A percentile compares a stretch with the other conserved stretches of the same genome.
phyloP scores from a whole-genome alignment of 2,888 invertebrate genomes.

The Nycteola revayana region DNA sequence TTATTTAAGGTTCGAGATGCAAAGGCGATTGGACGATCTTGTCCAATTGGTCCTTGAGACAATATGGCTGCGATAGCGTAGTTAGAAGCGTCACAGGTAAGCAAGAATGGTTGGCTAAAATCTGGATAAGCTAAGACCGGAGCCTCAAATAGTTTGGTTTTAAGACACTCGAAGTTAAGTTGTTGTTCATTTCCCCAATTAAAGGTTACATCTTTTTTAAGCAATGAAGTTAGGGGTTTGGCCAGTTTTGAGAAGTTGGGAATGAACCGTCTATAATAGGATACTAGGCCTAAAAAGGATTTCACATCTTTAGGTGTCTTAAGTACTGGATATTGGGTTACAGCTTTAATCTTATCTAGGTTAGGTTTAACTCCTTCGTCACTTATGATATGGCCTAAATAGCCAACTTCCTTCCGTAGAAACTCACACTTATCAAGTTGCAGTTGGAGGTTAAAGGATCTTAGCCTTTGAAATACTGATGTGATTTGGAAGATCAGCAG shows the following conservation, averaged over 20 bases:
- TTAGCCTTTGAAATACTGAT: conserved; percentile 3
- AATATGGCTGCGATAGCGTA: conserved; percentile 4
- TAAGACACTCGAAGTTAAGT: conserved; percentile 6
- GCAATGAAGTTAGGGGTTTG: too few species aligned
- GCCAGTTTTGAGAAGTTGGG: too few species aligned
- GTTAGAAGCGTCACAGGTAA: conserved; percentile 9
- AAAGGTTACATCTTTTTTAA: conserved; percentile 5
- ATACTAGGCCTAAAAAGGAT: too few species aligned
- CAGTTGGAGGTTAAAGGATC: conserved; percentile 2
- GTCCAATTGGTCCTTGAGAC: conserved; percentile 8
- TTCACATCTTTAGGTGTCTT: too few species aligned
- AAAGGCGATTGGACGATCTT: conserved; percentile 4
- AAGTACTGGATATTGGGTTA: too few species aligned
- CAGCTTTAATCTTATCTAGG: too few species aligned
- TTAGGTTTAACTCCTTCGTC: too few species aligned
- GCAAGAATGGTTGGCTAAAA: conserved; percentile 7
- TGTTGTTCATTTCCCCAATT: conserved; percentile 2
- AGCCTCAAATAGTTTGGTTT: conserved; percentile 7
- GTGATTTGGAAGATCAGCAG: background rate
- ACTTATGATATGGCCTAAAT: too few species aligned
- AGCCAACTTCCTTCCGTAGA: too few species aligned
- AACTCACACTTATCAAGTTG: too few species aligned
- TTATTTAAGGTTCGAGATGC: conserved; percentile 14
- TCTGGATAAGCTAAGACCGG: conserved; percentile 15
- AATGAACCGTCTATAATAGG: too few species aligned